Conservation (phyloP, 2,888 invertebrate genomes). For the Latheticus oryzae region DNA sequence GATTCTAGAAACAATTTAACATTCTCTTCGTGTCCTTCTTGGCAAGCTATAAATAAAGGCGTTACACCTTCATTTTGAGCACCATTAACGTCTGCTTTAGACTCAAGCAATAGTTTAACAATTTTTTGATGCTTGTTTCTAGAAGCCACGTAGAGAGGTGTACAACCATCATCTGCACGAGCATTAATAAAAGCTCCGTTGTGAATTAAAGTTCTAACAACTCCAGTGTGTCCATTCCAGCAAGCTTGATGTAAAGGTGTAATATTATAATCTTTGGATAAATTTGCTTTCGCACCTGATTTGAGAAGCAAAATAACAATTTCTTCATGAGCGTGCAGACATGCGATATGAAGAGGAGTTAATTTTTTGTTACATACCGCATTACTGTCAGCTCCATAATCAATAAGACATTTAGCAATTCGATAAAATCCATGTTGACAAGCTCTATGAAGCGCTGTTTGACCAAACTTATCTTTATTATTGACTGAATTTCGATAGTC, state of each 20-base stretch:
- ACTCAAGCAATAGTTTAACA: background rate
- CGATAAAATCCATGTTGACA: constrained; percentile 5
- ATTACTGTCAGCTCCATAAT: background rate
- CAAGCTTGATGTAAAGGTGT: constrained; percentile 12
- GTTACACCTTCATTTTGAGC: constrained; percentile 8
- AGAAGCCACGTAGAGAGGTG: constrained; percentile 14
- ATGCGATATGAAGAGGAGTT: constrained; percentile 10
- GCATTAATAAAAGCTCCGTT: background rate
- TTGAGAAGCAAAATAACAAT: constrained; percentile 4
- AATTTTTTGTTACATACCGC: background rate
- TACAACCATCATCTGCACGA: constrained; percentile 9
- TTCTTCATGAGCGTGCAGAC: background rate
- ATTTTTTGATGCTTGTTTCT: constrained; percentile 14
- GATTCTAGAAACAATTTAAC: constrained; percentile 3
- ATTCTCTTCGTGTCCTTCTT: constrained; percentile 14
- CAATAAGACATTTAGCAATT: background rate
- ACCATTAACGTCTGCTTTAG: constrained; percentile 3
- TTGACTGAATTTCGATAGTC: background rate
- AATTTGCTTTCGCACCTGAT: background rate
- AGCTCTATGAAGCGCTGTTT: constrained; percentile 7
- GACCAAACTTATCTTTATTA: constrained; percentile 6
- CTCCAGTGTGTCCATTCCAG: constrained; percentile 6
- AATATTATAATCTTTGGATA: background rate
- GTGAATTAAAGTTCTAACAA: background rate
- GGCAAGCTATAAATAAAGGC: constrained; percentile 4